Evolutionary conservation across 23 tunicate genomes (phyloP), one percentile per base, ranked within the genome.

Genomic region (Ciona savignyi): DNA sequence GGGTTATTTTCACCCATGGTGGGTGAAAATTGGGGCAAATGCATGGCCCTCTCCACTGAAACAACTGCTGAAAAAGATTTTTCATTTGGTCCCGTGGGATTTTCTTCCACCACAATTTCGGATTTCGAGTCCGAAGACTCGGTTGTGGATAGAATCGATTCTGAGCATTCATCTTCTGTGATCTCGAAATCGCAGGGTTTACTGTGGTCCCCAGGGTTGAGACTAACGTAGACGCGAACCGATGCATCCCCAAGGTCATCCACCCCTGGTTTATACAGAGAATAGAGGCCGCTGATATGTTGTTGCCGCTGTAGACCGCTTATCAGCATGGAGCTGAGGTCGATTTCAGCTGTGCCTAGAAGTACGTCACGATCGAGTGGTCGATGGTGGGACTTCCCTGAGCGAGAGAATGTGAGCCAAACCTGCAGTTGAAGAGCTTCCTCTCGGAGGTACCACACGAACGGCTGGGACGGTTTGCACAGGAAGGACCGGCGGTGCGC

Each of bases 401-500:
- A 66, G 56, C 69, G 51, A 1, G 84, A 81, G 34, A 51, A 68
- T 2, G 96, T 82, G 2, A 88, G 48, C 97, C 97, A 91, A 28
- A 91, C 67, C 35, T 91, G 84, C 15, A 82, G 30, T 33, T 82
- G 67, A 27, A 91, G 42, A 3, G 24, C 25, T 68, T 91, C 91
- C 35, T 91, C 97, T 27, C 86, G 86, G 25, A 91, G 70, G 61
- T 76, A 80, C 91, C 83, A 80, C 34, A 74, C 61, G 29, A 91
- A 51, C 4, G 91, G 91, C 22, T 76, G 80, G 29, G 79, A 60
- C 51, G 80, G 48, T 71, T 70, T 77, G 65, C 92, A 91, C 1
- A 80, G 79, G 61, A 91, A 91, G 32, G 85, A 83, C 65, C 82
- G 74, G 20, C 84, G 75, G 86, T 84, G 93, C 0, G 96, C 96